Evolutionary conservation across 2,113 vertebrate species (phyloP).

Genomic region (Xiphophorus hellerii): DNA sequence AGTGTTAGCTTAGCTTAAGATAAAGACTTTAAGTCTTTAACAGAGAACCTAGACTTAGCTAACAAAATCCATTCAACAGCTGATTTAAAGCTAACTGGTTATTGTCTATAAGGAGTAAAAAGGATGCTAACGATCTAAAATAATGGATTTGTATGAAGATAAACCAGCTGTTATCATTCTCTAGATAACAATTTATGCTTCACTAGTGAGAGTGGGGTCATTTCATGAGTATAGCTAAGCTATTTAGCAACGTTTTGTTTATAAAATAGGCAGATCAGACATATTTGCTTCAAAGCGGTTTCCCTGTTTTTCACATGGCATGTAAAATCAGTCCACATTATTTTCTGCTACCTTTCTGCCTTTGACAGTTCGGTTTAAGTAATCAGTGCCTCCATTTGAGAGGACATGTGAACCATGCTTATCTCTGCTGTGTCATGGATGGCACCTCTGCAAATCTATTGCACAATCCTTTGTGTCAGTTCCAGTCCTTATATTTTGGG

Average conservation of each 20-base stretch:
- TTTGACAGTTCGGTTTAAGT: not conserved
- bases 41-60: too few relatives aligned
- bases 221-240: too few relatives aligned
- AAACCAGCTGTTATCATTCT: too few relatives aligned
- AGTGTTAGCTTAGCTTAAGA: too few relatives aligned
- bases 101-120: too few relatives aligned
- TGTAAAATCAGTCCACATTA: not conserved
- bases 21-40: too few relatives aligned
- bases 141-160: too few relatives aligned
- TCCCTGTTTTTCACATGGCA: not conserved
- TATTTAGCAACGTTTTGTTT: not conserved
- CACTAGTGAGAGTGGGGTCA: too few relatives aligned
- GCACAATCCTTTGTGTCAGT: constrained; percentile 22
- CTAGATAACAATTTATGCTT: too few relatives aligned
- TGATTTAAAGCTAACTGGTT: too few relatives aligned
- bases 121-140: too few relatives aligned
- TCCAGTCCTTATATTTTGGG: constrained; percentile 19
- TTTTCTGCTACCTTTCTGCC: not conserved
- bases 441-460: constrained; percentile 26
- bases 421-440: not conserved
- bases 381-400: not conserved
- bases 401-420: not conserved
- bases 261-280: not conserved
- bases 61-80: too few relatives aligned
- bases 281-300: not conserved